Conservation (phyloP, 2,113 vertebrate species). For the Chrysochloris asiatica region DNA sequence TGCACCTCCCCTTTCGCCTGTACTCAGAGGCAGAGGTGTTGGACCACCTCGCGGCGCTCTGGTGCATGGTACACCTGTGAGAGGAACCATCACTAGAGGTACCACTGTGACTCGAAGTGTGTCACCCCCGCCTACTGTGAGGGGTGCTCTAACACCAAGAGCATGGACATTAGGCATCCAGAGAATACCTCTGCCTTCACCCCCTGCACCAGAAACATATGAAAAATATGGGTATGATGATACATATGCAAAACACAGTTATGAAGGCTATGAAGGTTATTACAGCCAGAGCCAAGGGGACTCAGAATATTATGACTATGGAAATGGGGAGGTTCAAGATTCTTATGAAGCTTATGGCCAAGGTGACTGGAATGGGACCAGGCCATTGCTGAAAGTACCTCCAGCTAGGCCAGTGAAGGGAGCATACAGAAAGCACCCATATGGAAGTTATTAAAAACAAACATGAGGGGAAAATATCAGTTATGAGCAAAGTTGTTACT, state of each 20-base stretch:
- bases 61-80: constrained; percentile 89
- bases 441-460: constrained; percentile 92
- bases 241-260: constrained; percentile 91
- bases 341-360: constrained; percentile 95
- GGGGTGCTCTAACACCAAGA: constrained; percentile 88
- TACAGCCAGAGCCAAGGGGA: constrained; percentile 95
- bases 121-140: constrained; percentile 85
- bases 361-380: constrained; percentile 94
- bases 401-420: constrained; percentile 90
- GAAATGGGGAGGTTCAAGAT: constrained; percentile 95
- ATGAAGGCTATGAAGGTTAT: constrained; percentile 95
- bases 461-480: constrained; percentile 83
- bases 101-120: constrained; percentile 89
- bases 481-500: constrained; percentile 90
- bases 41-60: constrained; percentile 91
- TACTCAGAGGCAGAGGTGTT: constrained; percentile 92
- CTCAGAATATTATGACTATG: constrained; percentile 98
- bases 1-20: constrained; percentile 90
- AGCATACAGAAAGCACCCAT: constrained; percentile 94
- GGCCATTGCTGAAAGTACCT: constrained; percentile 90
- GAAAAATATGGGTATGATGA: constrained; percentile 97
- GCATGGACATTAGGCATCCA: constrained; percentile 90
- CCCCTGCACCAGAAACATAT: constrained; percentile 89
- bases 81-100: constrained; percentile 90
- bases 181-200: constrained; percentile 92